A percentile compares a stretch with the other conserved stretches of the same genome.
Evolutionary conservation across 2,797 vertebrate genomes (phyloP).

Genomic region (Onychomys torridus): DNA sequence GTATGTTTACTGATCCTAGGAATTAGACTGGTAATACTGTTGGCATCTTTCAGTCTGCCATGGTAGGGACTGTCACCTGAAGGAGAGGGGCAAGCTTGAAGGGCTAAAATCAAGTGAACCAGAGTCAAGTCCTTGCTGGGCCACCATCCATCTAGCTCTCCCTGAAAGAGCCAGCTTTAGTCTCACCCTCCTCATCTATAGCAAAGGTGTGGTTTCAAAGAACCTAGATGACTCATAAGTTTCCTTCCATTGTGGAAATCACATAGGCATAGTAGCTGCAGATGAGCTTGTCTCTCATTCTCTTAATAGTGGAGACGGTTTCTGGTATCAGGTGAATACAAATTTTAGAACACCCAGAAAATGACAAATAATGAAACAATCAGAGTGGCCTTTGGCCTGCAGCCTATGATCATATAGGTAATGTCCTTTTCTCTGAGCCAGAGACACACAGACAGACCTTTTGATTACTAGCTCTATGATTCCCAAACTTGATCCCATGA

Average conservation of each 20-base stretch:
- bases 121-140: background rate
- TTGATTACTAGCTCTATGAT: background rate
- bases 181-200: background rate
- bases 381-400: background rate
- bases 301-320: background rate
- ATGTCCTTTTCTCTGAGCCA: background rate
- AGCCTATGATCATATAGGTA: background rate
- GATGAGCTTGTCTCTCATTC: background rate
- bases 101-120: background rate
- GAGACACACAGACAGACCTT: background rate
- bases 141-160: background rate
- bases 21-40: background rate
- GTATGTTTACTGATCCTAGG: background rate
- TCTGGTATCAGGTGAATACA: background rate
- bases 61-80: background rate
- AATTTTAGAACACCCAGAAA: background rate
- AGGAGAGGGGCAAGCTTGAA: background rate
- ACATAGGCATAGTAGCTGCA: background rate
- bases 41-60: background rate
- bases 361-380: background rate
- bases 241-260: constrained; percentile 39
- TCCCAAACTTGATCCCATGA: background rate
- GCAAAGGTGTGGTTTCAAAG: background rate
- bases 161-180: background rate
- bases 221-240: background rate